Base-by-base conservation (phyloP, 2,888 invertebrate species). In the Xanthia icteritia region DNA sequence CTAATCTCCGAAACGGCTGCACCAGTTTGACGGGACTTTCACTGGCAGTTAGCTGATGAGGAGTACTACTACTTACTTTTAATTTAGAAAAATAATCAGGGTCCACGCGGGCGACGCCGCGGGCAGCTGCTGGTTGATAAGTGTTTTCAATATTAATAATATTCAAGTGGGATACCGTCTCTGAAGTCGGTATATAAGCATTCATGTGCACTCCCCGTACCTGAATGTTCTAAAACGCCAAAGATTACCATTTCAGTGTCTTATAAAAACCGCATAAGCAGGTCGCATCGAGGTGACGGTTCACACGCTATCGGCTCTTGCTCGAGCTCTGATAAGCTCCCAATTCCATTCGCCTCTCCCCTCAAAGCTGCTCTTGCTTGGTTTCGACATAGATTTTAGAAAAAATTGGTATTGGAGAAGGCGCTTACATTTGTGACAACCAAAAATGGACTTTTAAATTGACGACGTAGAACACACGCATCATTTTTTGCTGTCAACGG, bases 261-360 rank as follows among this genome's bases (percentile, higher is more conserved):
- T 45, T 56, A 45, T 42, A 72, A 31, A 73, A 48, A 56, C 15
- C 23, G 39, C 48, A 73, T 36, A 63, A 74, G 48, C 65, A 66
- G 56, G 42, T 76, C 36, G 23, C 45, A 66, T 63, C 56, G 39
- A 61, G 74, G 67, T 84, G 83, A 39, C 58, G 58, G 65, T 76
- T 77, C 82, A 71, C 79, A 79, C 68, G 79, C 79, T 82, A 89
- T 88, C 86, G 73, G 79, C 72, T 73, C 56, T 71, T 65, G 51
- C 66, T 85, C 79, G 79, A 83, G 86, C 83, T 85, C 73, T 70
- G 84, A 73, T 81, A 86, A 89, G 84, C 89, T 86, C 80, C 74
- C 86, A 87, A 88, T 89, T 86, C 87, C 81, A 88, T 88, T 88
- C 87, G 72, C 77, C 70, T 36, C 78, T 81, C 73, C 78, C 81